phyloP scores from a whole-genome alignment of 1,140 invertebrate genomes.

The Heliconius himera region DNA sequence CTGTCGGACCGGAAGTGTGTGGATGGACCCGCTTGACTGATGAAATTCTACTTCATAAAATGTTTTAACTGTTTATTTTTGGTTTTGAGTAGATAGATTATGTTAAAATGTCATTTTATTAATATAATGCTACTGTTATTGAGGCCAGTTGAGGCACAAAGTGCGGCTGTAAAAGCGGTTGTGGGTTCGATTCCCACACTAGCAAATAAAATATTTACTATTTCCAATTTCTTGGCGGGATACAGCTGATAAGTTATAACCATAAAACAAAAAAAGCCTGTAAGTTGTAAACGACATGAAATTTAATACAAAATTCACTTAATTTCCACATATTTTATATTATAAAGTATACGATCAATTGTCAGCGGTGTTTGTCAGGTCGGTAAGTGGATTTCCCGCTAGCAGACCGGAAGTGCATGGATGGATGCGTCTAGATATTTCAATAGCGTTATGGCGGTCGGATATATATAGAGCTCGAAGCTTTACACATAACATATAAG shows the following conservation, averaged over 20 bases:
- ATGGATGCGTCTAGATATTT: slow-evolving; percentile 46
- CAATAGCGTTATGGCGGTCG: slow-evolving; percentile 33
- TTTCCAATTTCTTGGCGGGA: no score
- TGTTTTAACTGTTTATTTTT: neutral
- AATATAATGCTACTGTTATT: no score
- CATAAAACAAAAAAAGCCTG: no score
- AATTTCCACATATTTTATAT: neutral
- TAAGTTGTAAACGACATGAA: neutral
- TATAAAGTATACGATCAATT: neutral
- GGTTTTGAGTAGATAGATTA: neutral
- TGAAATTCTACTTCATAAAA: neutral
- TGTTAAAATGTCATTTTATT: no score
- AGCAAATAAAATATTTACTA: no score
- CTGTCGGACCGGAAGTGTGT: slow-evolving; percentile 50
- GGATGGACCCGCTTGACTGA: slow-evolving; percentile 40
- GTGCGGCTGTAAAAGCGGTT: no score
- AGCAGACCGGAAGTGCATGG: slow-evolving; percentile 51
- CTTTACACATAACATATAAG: neutral
- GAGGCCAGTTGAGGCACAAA: no score
- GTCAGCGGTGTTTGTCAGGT: slow-evolving; percentile 45
- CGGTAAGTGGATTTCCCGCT: slow-evolving; percentile 53
- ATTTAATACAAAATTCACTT: neutral
- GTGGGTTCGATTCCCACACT: no score
- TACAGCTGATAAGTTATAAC: no score
- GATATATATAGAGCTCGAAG: neutral